Conservation (phyloP, 2,888 invertebrate species). For the Agrochola macilenta region DNA sequence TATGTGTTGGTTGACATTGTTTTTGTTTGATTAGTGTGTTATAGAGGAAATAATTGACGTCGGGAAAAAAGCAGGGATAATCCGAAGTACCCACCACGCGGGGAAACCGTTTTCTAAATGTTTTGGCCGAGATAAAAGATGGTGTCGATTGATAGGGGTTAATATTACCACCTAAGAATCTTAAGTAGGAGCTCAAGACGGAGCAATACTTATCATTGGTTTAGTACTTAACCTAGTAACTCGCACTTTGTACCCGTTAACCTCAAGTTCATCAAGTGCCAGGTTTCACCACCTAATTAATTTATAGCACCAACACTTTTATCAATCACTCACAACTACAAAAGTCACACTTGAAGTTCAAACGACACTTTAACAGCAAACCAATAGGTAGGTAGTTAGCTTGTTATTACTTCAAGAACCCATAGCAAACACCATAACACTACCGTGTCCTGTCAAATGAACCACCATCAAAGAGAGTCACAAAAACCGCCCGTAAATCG, state of each 20-base stretch:
- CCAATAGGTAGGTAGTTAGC: background rate
- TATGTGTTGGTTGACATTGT: slow-evolving; percentile 31
- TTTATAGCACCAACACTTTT: slow-evolving; percentile 8
- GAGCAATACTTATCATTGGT: background rate
- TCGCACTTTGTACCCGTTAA: background rate
- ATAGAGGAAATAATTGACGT: background rate
- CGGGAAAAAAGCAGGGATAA: background rate
- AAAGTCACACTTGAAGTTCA: slow-evolving; percentile 9
- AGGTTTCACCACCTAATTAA: background rate
- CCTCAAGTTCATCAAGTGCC: slow-evolving; percentile 5
- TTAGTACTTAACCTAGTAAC: background rate
- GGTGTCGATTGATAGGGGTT: background rate
- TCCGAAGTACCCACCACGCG: background rate
- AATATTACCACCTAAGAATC: background rate
- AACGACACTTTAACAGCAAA: slow-evolving; percentile 10
- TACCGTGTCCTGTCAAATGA: slow-evolving; percentile 15
- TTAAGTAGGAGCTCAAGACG: background rate
- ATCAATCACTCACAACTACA: slow-evolving; percentile 12
- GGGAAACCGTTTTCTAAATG: background rate
- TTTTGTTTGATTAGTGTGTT: slow-evolving; percentile 15
- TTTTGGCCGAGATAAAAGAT: background rate
- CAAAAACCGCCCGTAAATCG: slow-evolving; percentile 57
- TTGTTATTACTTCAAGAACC: slow-evolving; percentile 8
- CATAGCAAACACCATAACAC: slow-evolving; percentile 20
- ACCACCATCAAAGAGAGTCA: slow-evolving; percentile 41